phyloP scores from a whole-genome alignment of 2,113 vertebrate species.

The Strix uralensis region DNA sequence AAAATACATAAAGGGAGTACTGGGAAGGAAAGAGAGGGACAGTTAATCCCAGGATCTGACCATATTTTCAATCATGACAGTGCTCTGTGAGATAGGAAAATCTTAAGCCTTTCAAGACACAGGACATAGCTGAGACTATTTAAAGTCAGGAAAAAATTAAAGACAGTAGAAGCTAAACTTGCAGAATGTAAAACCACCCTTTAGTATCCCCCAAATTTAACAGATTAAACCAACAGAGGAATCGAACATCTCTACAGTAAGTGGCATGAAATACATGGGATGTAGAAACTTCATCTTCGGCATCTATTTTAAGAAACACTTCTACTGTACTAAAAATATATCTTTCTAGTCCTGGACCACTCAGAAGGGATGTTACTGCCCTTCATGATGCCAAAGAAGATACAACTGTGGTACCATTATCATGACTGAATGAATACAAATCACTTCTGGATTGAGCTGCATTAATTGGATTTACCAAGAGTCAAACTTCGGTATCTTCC shows the following conservation, averaged over 20 bases:
- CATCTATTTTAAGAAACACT: not conserved
- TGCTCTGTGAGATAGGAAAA: not conserved
- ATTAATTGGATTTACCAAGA: not conserved
- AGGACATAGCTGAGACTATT: not conserved
- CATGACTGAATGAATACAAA: not conserved
- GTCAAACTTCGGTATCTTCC: not conserved
- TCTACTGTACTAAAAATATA: not conserved
- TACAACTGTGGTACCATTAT: not conserved
- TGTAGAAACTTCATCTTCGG: not conserved
- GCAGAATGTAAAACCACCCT: not conserved
- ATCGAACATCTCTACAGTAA: not conserved
- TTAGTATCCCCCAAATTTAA: not conserved
- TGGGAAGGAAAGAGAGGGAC: not conserved
- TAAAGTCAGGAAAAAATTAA: not conserved
- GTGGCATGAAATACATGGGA: not conserved
- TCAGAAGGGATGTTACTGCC: not conserved
- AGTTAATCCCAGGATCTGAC: too few species aligned
- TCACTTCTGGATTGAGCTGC: not conserved
- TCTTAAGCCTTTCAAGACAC: not conserved
- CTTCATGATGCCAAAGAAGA: not conserved
- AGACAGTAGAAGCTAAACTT: not conserved
- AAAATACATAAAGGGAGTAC: not conserved
- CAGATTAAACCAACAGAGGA: not conserved
- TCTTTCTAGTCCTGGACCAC: not conserved
- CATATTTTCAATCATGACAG: not conserved